Evolutionary conservation across 1,140 invertebrate species (phyloP).

Genomic region (Pseudomyrmex concolor): DNA sequence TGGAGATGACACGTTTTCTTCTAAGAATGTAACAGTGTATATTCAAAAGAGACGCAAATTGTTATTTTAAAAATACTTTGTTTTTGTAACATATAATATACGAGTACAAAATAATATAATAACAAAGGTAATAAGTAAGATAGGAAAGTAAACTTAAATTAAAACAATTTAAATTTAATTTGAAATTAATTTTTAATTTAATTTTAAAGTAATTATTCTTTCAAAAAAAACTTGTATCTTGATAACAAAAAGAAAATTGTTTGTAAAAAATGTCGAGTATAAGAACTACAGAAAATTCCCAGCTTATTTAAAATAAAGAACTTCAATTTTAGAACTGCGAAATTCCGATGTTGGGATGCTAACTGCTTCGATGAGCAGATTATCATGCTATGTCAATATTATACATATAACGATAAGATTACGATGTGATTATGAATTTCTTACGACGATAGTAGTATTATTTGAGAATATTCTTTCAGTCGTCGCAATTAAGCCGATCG

Average conservation of each 20-base stretch:
- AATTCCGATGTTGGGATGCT: not conserved
- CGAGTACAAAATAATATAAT: too few species aligned
- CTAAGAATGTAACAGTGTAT: not conserved
- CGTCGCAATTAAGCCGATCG: not conserved
- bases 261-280: too few species aligned
- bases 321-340: not conserved
- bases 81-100: too few species aligned
- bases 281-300: too few species aligned
- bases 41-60: slow-evolving; percentile 5
- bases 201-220: too few species aligned
- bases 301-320: too few species aligned
- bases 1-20: not conserved
- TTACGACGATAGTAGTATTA: not conserved
- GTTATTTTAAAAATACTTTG: not conserved
- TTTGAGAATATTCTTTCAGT: not conserved
- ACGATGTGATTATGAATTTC: slow-evolving; percentile 18
- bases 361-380: not conserved
- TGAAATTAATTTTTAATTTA: too few species aligned
- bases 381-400: slow-evolving; percentile 36
- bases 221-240: too few species aligned
- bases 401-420: slow-evolving; percentile 53
- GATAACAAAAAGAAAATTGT: too few species aligned
- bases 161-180: too few species aligned
- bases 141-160: too few species aligned
- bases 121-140: too few species aligned